Percentiles rank a stretch among this genome's conserved stretches.
Evolutionary conservation across 2,113 vertebrate species (phyloP).

Genomic region (Takifugu flavidus): DNA sequence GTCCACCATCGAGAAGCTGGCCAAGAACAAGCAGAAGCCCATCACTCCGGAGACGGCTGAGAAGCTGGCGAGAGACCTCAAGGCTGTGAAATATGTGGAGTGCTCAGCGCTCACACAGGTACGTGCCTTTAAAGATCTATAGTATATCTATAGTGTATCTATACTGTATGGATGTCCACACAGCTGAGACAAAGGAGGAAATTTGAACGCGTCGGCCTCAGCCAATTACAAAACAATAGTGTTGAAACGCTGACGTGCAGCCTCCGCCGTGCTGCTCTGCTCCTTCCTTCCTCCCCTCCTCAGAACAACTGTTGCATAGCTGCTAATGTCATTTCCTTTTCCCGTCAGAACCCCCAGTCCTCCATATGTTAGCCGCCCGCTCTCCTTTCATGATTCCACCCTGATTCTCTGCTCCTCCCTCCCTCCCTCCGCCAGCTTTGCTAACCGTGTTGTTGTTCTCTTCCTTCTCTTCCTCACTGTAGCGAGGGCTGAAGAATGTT

Average conservation of each 20-base stretch:
- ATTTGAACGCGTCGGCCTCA: not conserved
- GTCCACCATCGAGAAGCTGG: constrained; percentile 98
- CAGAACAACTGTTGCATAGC: constrained; percentile 28
- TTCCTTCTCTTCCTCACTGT: constrained; percentile 81
- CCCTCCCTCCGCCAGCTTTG: constrained; percentile 37
- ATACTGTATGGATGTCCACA: constrained; percentile 5
- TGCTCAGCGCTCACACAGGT: constrained; percentile 99
- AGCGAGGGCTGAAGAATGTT: constrained; percentile 99
- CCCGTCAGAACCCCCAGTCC: constrained; percentile 26
- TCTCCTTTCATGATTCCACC: not conserved
- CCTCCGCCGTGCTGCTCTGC: constrained; percentile 24
- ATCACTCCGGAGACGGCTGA: constrained; percentile 97
- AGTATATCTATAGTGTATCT: too few species aligned
- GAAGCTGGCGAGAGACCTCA: constrained; percentile 94
- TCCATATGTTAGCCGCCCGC: not conserved
- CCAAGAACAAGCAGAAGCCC: constrained; percentile 99
- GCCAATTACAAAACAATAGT: constrained; percentile 52
- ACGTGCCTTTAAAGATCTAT: constrained; percentile 7
- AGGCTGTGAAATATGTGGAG: constrained; percentile 99
- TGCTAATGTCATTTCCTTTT: constrained; percentile 64
- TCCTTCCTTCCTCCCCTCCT: constrained; percentile 56
- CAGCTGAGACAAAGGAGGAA: constrained; percentile 56
- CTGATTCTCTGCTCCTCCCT: not conserved
- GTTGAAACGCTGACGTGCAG: constrained; percentile 30
- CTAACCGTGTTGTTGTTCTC: constrained; percentile 77